Percentiles rank a stretch among this genome's conserved stretches.
Evolutionary conservation across 2,113 vertebrate genomes (phyloP).

Genomic region (Sapajus apella): DNA sequence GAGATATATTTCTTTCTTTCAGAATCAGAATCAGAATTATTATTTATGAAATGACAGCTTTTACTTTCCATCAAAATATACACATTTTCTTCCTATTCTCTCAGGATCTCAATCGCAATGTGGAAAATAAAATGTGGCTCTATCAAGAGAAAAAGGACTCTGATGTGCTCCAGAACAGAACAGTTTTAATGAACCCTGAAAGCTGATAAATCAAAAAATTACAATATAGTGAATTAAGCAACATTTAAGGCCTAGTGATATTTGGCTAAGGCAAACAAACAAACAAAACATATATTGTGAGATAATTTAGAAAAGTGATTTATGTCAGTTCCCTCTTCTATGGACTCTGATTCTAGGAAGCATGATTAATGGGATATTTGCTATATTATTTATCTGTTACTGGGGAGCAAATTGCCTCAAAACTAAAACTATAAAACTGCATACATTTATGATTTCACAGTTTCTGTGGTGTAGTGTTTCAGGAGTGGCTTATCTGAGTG

Average conservation of each 20-base stretch:
- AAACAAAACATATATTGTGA: background rate
- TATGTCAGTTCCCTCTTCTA: background rate
- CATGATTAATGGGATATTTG: background rate
- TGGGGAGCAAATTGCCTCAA: background rate
- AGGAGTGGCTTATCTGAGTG: background rate
- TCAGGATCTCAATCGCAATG: conserved; percentile 15
- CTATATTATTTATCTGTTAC: background rate
- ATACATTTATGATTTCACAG: background rate
- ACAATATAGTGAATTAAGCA: background rate
- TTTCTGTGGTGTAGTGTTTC: background rate
- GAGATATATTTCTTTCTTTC: background rate
- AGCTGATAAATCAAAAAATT: background rate
- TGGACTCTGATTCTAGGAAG: conserved; percentile 5
- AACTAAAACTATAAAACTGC: background rate
- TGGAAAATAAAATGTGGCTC: conserved; percentile 20
- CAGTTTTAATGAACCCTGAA: background rate
- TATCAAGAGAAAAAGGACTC: background rate
- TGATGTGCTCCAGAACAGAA: background rate
- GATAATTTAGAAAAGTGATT: background rate
- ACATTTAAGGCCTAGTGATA: background rate
- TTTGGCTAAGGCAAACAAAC: background rate
- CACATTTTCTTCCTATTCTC: background rate
- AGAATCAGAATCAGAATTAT: background rate
- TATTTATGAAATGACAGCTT: background rate
- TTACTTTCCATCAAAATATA: conserved; percentile 6